Conservation (phyloP, 2,797 vertebrate species). For the Crax fasciolata region DNA sequence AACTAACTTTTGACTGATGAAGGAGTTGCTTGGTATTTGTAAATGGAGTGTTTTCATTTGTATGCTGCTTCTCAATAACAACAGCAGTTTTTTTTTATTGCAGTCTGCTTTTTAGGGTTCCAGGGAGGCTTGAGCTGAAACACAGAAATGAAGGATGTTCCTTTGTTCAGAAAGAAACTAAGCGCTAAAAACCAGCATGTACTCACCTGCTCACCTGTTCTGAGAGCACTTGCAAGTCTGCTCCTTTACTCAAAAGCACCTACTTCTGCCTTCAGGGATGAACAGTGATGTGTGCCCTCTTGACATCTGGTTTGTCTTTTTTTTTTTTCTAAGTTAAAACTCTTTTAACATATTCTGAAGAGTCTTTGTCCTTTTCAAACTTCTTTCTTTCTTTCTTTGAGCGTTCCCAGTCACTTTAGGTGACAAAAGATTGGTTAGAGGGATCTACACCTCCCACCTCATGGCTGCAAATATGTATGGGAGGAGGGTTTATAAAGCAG, state of each 20-base stretch:
- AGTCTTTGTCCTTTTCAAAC: background rate
- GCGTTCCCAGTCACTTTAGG: background rate
- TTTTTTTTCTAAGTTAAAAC: background rate
- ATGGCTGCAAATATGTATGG: fast-evolving
- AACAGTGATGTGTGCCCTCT: background rate
- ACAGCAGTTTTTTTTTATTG: background rate
- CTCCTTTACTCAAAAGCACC: background rate
- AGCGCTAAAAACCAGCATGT: background rate
- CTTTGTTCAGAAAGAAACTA: background rate
- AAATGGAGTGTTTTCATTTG: background rate
- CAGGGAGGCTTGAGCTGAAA: background rate
- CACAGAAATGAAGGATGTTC: background rate
- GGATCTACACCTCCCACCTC: background rate
- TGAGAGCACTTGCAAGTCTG: background rate
- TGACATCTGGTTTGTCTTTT: background rate
- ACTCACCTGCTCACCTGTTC: background rate
- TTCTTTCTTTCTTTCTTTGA: background rate
- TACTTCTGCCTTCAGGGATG: background rate
- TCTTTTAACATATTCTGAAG: background rate
- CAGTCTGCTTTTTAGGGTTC: background rate
- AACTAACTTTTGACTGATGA: background rate
- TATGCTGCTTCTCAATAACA: background rate
- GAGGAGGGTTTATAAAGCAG: background rate
- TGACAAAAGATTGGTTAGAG: no score
- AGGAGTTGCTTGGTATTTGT: background rate